Conservation (phyloP, 2,888 invertebrate species). For the Kuschelorhynchus macadamiae region DNA sequence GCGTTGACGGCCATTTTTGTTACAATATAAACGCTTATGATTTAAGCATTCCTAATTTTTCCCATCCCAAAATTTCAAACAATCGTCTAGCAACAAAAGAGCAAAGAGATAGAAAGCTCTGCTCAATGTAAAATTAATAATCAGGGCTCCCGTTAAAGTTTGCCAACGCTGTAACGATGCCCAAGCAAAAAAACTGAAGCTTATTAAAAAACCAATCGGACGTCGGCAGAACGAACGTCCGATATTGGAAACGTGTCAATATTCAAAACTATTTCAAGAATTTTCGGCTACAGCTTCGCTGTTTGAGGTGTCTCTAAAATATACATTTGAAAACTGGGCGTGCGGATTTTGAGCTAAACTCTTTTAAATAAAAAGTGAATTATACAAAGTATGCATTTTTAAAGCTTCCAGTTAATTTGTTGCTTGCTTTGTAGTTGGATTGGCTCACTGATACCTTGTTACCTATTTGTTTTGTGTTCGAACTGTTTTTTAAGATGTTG, state of each 20-base stretch:
- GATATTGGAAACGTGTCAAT: constrained; percentile 49
- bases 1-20: too few relatives aligned
- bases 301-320: constrained; percentile 23
- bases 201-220: constrained; percentile 50
- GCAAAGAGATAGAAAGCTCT: constrained; percentile 32
- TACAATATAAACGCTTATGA: too few relatives aligned
- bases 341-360: background rate
- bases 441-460: too few relatives aligned
- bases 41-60: too few relatives aligned
- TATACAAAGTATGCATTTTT: background rate
- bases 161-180: constrained; percentile 45
- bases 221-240: constrained; percentile 36
- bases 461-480: too few relatives aligned
- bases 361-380: background rate
- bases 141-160: constrained; percentile 37
- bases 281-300: constrained; percentile 28
- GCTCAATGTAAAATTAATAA: constrained; percentile 48
- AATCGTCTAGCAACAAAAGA: constrained; percentile 30
- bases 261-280: constrained; percentile 49
- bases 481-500: too few relatives aligned
- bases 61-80: constrained; percentile 8
- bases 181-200: constrained; percentile 45
- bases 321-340: constrained; percentile 9
- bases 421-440: too few relatives aligned
- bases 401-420: too few relatives aligned